Base-by-base conservation (phyloP, 2,113 vertebrate species). In the Varanus komodoensis region DNA sequence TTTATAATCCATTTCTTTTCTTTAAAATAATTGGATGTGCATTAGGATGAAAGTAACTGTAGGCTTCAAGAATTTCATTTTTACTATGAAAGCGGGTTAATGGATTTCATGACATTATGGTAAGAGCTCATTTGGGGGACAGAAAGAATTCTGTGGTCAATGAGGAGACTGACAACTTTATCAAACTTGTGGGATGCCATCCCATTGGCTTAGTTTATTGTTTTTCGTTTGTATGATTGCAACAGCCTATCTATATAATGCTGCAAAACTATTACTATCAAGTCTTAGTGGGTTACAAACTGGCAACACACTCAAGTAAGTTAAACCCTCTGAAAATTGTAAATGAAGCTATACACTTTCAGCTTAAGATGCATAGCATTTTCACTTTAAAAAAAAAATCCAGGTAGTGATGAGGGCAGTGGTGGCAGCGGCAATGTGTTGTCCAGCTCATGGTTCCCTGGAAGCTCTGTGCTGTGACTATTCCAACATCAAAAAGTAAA, bases 1-100 rank as follows among this genome's bases (percentile, higher is more conserved):
- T 89, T 71, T 71, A 57, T 78, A 92, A 86, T 75, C 67, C 34
- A 48, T 69, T 87, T 87, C n/a, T 89, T 82, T 89, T 89, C 82
- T 78, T 57, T 50, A 57, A 61, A 92, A 87, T 89, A 89, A 86
- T 89, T 87, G 73, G 83, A 54, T 48, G 50, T 77, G 79, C 34
- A 87, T 87, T 89, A 82, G 50, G 27, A 48, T 78, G 25, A 89
- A 89, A 57, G 71, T 54, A 87, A 83, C 61, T 86, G 79, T 44
- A 34, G 25, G 83, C 67, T 90, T 69, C 23, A 54, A 89, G 84
- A 78, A 54, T 86, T 86, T 81, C 71, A n/a, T 74, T 89, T 80
- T 75, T 32, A 34, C 84, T 34, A 92, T n/a, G 71, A 87, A 73
- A 83, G 34, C 48, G 17, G 38, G 78, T 85, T 86, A 91, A 85